Base-by-base conservation (phyloP, 1,140 invertebrate genomes). In the Colletes gigas region DNA sequence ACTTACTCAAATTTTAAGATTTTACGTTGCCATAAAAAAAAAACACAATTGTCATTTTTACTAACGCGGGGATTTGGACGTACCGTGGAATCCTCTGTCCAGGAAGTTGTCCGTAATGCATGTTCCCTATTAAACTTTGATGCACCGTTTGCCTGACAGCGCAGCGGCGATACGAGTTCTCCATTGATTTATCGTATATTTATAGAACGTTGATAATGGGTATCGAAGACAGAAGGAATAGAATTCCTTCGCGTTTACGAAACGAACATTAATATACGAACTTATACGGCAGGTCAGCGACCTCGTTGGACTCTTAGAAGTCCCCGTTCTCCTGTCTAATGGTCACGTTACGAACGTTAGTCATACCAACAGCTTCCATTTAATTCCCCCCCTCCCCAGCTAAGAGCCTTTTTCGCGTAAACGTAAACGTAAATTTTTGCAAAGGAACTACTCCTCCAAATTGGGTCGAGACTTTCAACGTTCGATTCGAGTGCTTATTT, bases 311-410 rank as follows among this genome's bases (percentile, higher is more conserved):
- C 60, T 44, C 55, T 57, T 60, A 47, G 60, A 83, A 41, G 71
- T 30, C 30, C 30, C 73, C 79, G 68, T 73, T 82, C 73, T 78
- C 63, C 69, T 73, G 70, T 84, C 71, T 81, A 85, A 84, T 83
- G 65, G 66, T 75, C 82, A 41, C 71, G 66, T 67, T 60, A 73
- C 21, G 19, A 79, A 70, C 73, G 57, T 79, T 79, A 84, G 83
- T 74, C 67, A 70, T 57, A 83, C 74, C 60, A 80, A 83, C 63
- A 21, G 55, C 12, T 63, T 54, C 57, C 67, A 44, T 71, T 78
- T 78, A 19, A 41, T 78, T 71, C 63, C 67, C 54, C 15, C 21
- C 30, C 54, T 19, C 21, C 30, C 30, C 30, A 30, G 1, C 30
- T 75, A 39, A 14, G 17, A 17, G 1, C 2, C n/a, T 52, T 65